Evolutionary conservation across 2,888 invertebrate species (phyloP).

Genomic region (Brassicogethes aeneus): DNA sequence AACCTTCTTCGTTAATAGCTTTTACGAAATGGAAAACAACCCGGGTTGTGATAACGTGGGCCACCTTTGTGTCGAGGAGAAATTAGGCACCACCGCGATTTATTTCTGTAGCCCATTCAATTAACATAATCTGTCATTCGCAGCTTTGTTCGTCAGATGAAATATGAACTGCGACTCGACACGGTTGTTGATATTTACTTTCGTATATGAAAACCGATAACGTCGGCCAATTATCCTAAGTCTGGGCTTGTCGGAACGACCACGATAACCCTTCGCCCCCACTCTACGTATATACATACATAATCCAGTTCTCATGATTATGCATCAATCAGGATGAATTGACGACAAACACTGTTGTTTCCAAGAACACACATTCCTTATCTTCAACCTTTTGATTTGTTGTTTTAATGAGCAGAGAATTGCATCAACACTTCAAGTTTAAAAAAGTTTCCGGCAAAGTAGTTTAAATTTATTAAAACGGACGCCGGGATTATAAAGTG

Average conservation of each 20-base stretch:
- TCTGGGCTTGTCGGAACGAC: constrained; percentile 1
- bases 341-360: constrained; percentile 13
- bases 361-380: constrained; percentile 12
- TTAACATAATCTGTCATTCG: neutral
- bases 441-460: too few species aligned
- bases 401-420: too few species aligned
- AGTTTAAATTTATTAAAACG: too few species aligned
- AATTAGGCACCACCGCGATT: too few species aligned
- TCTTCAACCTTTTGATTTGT: constrained; percentile 4
- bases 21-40: too few species aligned
- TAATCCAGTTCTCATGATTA: constrained; percentile 2
- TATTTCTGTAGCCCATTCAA: neutral
- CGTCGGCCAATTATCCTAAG: constrained; percentile 11
- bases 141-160: constrained; percentile 4
- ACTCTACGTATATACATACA: neutral
- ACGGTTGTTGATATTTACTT: constrained; percentile 11
- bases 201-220: constrained; percentile 6
- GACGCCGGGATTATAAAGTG: too few species aligned
- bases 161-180: constrained; percentile 9
- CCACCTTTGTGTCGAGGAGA: too few species aligned
- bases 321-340: constrained; percentile 8
- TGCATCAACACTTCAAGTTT: too few species aligned
- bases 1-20: too few species aligned
- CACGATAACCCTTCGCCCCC: constrained; percentile 1
- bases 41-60: too few species aligned